Evolutionary conservation across 2,888 invertebrate genomes (phyloP), one percentile per base, ranked within the genome.

Genomic region (Hymenopus coronatus): DNA sequence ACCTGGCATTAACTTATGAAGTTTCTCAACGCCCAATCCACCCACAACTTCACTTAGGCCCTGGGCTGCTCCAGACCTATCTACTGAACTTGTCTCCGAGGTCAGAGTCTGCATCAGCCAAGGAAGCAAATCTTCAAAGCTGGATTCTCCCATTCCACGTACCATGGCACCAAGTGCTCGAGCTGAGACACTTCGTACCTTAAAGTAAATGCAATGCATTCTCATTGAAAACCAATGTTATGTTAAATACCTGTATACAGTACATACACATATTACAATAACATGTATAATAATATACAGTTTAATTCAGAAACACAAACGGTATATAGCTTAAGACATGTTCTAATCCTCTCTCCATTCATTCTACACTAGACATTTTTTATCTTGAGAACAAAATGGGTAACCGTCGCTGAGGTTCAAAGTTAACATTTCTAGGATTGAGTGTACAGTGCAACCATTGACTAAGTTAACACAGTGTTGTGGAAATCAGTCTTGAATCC

Each of bases 51-150:
- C 99, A 90, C 98, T 97, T n/a, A 99, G 95, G 88, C 99, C 98
- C 94, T 98, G 98, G 25, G 99, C 99, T 87, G 99, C 99, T 88
- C 99, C 99, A 33, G 98, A 98, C 91, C 98, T 95, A 94, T 99
- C 99, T 88, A 99, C 99, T 90, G 98, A 98, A 93, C 98, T 98
- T 46, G 96, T 95, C 94, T 99, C 99, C 0, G 98, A 98, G 3
- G 99, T 98, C 82, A 99, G 95, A 2, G 98, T 99, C 93, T 98
- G 97, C 98, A 99, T 99, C 90, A 99, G 94, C 99, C 99, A 99
- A 28, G 99, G 99, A 91, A 99, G 94, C 89, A 99, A 94, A 93
- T 99, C 98, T 93, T 98, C 98, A 93, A 99, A 99, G 92, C 98
- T 98, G 88, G 96, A 96, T 94, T 99, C 99, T 46, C 99, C 99